Conservation (phyloP, 2,888 invertebrate species). For the Hanleya hanleyi region DNA sequence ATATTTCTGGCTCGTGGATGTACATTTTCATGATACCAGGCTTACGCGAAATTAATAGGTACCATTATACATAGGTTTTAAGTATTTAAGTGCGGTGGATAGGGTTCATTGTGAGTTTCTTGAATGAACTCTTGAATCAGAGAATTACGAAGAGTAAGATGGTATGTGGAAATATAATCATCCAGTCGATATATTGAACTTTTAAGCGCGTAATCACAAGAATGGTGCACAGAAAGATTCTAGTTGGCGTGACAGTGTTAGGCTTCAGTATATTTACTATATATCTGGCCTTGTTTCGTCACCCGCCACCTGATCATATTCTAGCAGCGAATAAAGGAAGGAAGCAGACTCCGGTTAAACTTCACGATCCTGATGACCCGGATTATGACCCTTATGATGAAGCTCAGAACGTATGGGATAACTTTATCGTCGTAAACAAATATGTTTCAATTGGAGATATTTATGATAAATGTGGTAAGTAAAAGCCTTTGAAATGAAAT, state of each 20-base stretch:
- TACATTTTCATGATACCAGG: no score
- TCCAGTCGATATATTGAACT: no score
- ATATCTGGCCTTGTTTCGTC: conserved; percentile 36
- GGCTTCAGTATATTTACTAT: conserved; percentile 4
- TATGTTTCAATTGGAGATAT: conserved; percentile 54
- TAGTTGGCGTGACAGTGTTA: neutral
- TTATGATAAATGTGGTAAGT: conserved; percentile 57
- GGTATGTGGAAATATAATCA: no score
- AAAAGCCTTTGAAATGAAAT: no score
- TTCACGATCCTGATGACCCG: neutral
- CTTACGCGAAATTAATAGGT: no score
- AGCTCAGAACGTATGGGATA: conserved; percentile 44
- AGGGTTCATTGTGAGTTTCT: no score
- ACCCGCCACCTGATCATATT: conserved; percentile 33
- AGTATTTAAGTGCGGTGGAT: no score
- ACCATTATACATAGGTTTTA: no score
- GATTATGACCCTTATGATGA: conserved; percentile 15
- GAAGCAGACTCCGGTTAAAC: neutral
- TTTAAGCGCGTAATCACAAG: no score
- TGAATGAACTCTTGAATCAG: no score
- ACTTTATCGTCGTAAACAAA: conserved; percentile 47
- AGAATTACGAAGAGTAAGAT: no score
- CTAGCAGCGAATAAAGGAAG: neutral
- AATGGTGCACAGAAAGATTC: neutral
- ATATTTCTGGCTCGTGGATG: no score